phyloP scores from a whole-genome alignment of 2,797 vertebrate species.

The Microchirus variegatus region DNA sequence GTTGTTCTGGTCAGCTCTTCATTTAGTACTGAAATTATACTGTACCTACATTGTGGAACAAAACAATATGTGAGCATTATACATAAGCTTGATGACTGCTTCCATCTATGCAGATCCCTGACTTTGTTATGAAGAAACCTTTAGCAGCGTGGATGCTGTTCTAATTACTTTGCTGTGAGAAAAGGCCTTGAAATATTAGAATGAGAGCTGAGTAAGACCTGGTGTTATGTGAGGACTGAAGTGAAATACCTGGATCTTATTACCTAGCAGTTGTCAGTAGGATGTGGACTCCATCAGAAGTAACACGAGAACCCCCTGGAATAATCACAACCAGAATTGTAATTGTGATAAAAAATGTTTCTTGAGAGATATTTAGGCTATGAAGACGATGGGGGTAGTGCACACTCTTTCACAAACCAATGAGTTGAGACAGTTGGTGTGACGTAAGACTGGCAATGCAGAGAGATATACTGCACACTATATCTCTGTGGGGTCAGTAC shows the following conservation, averaged over 20 bases:
- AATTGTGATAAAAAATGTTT: not conserved
- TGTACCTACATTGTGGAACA: too few species aligned
- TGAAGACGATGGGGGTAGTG: not conserved
- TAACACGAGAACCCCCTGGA: too few species aligned
- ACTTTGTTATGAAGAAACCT: conserved; percentile 9
- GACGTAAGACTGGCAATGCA: conserved; percentile 3
- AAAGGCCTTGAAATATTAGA: conserved; percentile 1
- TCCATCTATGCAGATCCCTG: not conserved
- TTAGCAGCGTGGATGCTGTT: not conserved
- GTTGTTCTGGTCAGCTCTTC: too few species aligned
- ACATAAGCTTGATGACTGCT: too few species aligned
- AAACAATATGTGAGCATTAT: too few species aligned
- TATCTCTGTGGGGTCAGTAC: conserved; percentile 11
- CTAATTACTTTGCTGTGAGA: conserved; percentile 3
- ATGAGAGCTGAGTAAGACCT: conserved; percentile 1
- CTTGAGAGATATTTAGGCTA: not conserved
- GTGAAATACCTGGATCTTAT: conserved; percentile 14
- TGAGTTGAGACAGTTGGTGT: not conserved
- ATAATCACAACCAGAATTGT: too few species aligned
- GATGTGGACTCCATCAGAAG: not conserved
- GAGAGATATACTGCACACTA: conserved; percentile 20
- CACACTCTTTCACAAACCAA: conserved; percentile 9
- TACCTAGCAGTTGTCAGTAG: not conserved
- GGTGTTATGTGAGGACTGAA: conserved; percentile 8
- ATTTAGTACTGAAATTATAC: too few species aligned